Conservation (phyloP, 1,140 invertebrate genomes). For the roundworm (Caenorhabditis elegans) region DNA sequence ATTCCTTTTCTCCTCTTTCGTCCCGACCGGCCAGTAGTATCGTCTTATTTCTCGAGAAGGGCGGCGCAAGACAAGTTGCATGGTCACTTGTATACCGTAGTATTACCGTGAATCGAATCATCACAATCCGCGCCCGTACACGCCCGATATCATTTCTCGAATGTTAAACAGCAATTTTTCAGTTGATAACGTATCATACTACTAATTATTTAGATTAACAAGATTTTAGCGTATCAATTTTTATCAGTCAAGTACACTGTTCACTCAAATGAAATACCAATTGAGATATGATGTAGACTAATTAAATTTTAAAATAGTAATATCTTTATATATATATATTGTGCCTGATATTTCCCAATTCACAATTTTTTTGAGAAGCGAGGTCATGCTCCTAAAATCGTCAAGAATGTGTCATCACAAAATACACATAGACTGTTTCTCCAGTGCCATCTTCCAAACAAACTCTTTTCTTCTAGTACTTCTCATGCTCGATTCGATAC, state of each 20-base stretch:
- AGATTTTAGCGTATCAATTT: too few species aligned
- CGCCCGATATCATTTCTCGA: neutral
- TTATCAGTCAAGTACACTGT: too few species aligned
- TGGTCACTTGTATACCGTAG: slow-evolving; percentile 1
- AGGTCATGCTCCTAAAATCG: slow-evolving; percentile 8
- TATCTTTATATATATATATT: too few species aligned
- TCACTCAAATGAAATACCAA: too few species aligned
- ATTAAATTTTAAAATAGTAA: too few species aligned
- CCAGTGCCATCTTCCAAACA: slow-evolving; percentile 1
- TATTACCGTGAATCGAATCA: slow-evolving; percentile 31
- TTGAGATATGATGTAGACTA: too few species aligned
- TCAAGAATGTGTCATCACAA: neutral
- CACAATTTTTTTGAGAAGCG: neutral
- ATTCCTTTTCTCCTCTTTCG: neutral
- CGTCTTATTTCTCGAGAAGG: neutral
- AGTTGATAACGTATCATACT: neutral
- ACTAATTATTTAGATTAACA: neutral
- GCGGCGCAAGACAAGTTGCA: slow-evolving; percentile 9
- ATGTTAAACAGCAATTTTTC: neutral
- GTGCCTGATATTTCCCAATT: too few species aligned
- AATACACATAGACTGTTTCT: neutral
- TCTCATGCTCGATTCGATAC: too few species aligned
- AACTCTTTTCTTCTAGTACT: neutral
- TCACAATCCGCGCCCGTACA: neutral
- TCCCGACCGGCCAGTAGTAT: neutral